These are phyloP conservation scores for Danio tinwini DNA, from an alignment of 2,797 vertebrate species.

Conservation along the genomic window DNA sequence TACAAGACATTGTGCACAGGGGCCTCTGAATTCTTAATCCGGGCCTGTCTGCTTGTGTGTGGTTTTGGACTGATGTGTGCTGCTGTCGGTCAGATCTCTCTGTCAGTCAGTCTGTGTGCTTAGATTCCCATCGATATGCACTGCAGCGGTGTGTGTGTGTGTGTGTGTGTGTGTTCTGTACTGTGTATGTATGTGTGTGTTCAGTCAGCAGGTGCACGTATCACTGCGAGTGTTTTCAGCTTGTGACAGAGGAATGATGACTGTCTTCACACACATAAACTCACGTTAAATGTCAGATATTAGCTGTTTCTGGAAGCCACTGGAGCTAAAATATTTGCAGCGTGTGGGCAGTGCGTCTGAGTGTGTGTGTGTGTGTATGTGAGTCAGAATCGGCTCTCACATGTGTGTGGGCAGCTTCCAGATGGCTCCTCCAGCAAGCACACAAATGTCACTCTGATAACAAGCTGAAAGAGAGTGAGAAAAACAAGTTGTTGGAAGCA, in stretches of 20 bases:
- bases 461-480: constrained; percentile 70
- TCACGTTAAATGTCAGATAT: constrained; percentile 81
- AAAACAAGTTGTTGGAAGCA: constrained; percentile 69
- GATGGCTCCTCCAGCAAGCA: constrained; percentile 80
- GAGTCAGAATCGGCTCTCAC: constrained; percentile 57
- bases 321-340: constrained; percentile 67
- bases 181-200: background rate
- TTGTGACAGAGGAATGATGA: background rate
- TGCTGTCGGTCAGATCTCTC: background rate
- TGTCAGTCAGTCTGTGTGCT: background rate
- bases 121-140: background rate
- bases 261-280: constrained; percentile 36
- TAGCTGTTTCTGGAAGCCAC: constrained; percentile 75
- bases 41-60: constrained; percentile 4
- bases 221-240: constrained; percentile 10
- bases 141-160: background rate
- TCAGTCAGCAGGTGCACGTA: background rate
- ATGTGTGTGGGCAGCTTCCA: constrained; percentile 79
- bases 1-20: too few relatives aligned
- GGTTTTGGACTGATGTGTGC: constrained; percentile 2
- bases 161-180: too few relatives aligned
- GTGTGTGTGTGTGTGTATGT: constrained; percentile 50
- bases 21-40: too few relatives aligned
- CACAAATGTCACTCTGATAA: constrained; percentile 85
- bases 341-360: constrained; percentile 60